Percentiles rank a stretch among this genome's conserved stretches.
These are phyloP conservation scores for Mythimna vitellina DNA, from an alignment of 2,888 invertebrate species.

Conservation along the genomic window DNA sequence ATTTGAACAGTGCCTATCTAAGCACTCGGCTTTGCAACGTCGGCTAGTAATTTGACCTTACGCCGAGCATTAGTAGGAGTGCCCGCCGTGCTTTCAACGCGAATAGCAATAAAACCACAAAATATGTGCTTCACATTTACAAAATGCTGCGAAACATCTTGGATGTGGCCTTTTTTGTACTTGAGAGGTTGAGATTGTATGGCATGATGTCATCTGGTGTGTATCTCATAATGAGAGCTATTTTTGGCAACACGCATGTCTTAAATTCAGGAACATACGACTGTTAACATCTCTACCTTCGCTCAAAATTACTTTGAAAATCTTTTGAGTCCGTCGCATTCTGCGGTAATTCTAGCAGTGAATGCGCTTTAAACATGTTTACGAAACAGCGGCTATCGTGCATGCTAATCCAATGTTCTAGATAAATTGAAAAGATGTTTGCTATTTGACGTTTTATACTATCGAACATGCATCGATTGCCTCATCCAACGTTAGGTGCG, in stretches of 20 bases:
- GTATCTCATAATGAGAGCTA: slow-evolving; percentile 46
- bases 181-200: slow-evolving; percentile 29
- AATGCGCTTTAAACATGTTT: slow-evolving; percentile 51
- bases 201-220: slow-evolving; percentile 55
- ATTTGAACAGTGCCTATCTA: slow-evolving; percentile 82
- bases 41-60: slow-evolving; percentile 85
- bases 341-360: slow-evolving; percentile 27
- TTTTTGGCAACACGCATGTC: slow-evolving; percentile 50
- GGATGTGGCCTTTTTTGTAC: slow-evolving; percentile 75
- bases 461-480: slow-evolving; percentile 59
- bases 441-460: slow-evolving; percentile 42
- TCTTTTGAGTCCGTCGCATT: slow-evolving; percentile 14
- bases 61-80: slow-evolving; percentile 83
- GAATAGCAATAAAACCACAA: slow-evolving; percentile 82
- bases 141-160: slow-evolving; percentile 75
- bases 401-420: slow-evolving; percentile 47
- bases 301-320: slow-evolving; percentile 21
- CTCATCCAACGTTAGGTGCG: slow-evolving; percentile 76
- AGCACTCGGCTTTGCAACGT: slow-evolving; percentile 76
- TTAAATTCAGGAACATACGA: slow-evolving; percentile 25
- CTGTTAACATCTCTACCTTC: slow-evolving; percentile 17
- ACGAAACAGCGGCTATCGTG: slow-evolving; percentile 36
- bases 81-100: slow-evolving; percentile 82
- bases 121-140: slow-evolving; percentile 79
- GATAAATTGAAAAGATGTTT: slow-evolving; percentile 52